Evolutionary conservation across 2,113 vertebrate species (phyloP), one percentile per base, ranked within the genome.

Genomic region (Dicrurus megarhynchus): DNA sequence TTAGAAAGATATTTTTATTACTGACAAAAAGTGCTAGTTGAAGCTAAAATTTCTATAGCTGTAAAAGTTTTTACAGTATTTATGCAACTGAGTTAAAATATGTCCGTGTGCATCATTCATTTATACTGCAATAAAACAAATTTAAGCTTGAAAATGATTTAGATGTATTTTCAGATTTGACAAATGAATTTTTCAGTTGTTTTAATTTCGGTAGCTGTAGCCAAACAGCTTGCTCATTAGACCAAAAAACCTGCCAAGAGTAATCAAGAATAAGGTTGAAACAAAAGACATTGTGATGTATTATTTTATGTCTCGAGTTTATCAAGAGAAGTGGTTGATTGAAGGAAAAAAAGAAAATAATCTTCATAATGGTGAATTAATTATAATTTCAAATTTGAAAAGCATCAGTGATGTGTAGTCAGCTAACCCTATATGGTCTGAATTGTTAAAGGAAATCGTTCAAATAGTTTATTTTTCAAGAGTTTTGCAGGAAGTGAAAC

Each of bases 191-290:
- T 91, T 91, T 95, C 64, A 35, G 22, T 97, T 90, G 79, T 49
- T 46, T 95, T 93, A 71, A 42, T 75, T 93, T 87, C 50, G 32
- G 76, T 97, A 84, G 53, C 93, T 96, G 87, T 96, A 97, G 59
- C 30, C 37, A 89, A 56, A 55, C 46, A 89, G 44, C 59, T 96
- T 97, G 74, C 64, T 97, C 63, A 83, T 97, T 97, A 97, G 90
- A 94, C 32, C 89, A 93, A 96, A 89, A 96, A 96, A 77, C 5
- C 37, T 96, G 74, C 76, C 89, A 96, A 95, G 87, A 89, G 68
- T 86, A 92, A 61, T 96, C 87, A 97, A 93, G 41, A 73, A 87
- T 52, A 77, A 37, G 33, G 74, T 87, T 57, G 74, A 83, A 97
- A 96, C 74, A 96, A 97, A 97, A 97, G 78, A 75, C 41, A 44